Conservation (phyloP, 2,888 invertebrate species). For the Heliconius cydno region DNA sequence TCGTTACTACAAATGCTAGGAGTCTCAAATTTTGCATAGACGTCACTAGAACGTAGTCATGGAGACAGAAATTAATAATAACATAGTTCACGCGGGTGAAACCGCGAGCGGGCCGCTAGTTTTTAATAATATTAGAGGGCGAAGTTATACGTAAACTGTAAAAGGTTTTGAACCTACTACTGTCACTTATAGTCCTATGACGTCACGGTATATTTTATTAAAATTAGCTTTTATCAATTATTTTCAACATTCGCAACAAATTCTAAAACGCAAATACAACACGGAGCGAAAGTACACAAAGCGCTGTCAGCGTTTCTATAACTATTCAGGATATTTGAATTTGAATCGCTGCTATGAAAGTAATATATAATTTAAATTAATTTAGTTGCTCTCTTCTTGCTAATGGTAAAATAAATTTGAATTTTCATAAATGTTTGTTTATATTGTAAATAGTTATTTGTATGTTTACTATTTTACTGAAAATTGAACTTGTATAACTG, state of each 20-base stretch:
- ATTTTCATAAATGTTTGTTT: background rate
- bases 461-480: too few relatives aligned
- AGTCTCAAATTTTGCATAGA: too few relatives aligned
- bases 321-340: conserved; percentile 20
- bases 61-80: too few relatives aligned
- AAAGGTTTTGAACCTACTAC: background rate
- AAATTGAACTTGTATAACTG: too few relatives aligned
- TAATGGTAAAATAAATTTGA: background rate
- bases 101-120: too few relatives aligned
- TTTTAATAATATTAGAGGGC: too few relatives aligned
- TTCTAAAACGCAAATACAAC: conserved; percentile 35
- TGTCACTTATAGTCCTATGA: background rate
- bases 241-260: conserved; percentile 9
- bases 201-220: background rate
- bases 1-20: too few relatives aligned
- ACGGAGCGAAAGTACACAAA: conserved; percentile 2
- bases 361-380: conserved; percentile 25
- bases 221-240: background rate
- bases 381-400: conserved; percentile 13
- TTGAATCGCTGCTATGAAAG: conserved; percentile 30
- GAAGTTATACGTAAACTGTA: too few relatives aligned
- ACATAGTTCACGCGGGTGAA: too few relatives aligned
- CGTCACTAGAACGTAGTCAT: too few relatives aligned
- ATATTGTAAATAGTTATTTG: background rate
- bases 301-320: conserved; percentile 18